phyloP scores from a whole-genome alignment of 2,888 invertebrate species.

The Nesidiocoris tenuis region DNA sequence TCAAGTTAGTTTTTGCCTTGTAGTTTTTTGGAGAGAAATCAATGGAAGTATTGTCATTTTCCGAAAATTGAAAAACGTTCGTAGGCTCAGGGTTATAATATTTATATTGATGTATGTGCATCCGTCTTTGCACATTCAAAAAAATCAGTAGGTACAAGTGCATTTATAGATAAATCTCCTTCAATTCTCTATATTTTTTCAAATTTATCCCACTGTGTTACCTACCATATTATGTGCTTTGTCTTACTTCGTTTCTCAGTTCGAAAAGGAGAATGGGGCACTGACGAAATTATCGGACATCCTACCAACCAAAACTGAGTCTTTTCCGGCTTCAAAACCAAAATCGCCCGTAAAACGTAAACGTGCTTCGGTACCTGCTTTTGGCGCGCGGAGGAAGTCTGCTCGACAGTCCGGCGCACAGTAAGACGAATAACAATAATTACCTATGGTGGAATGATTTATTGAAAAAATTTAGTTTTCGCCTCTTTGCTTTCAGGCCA shows the following conservation, averaged over 20 bases:
- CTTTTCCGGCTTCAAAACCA: not conserved
- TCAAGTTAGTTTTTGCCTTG: not conserved
- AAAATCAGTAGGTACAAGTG: no score
- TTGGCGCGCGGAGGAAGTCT: not conserved
- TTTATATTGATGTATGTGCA: no score
- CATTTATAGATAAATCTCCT: no score
- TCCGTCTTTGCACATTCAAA: no score
- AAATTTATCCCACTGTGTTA: not conserved
- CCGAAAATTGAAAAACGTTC: no score
- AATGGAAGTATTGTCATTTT: no score
- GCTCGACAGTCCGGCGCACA: not conserved
- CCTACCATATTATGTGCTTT: not conserved
- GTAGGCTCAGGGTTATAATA: no score
- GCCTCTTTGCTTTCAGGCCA: not conserved
- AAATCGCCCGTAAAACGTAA: not conserved
- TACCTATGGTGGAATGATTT: no score
- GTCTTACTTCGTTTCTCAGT: not conserved
- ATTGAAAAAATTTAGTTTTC: no score
- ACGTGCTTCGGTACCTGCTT: not conserved
- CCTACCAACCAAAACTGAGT: not conserved
- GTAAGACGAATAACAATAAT: no score
- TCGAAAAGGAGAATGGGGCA: not conserved
- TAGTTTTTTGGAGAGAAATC: no score
- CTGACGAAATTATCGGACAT: not conserved
- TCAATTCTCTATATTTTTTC: not conserved